These are phyloP conservation scores for Neodiprion pinetum DNA, from an alignment of 1,140 invertebrate species.

Conservation along the genomic window DNA sequence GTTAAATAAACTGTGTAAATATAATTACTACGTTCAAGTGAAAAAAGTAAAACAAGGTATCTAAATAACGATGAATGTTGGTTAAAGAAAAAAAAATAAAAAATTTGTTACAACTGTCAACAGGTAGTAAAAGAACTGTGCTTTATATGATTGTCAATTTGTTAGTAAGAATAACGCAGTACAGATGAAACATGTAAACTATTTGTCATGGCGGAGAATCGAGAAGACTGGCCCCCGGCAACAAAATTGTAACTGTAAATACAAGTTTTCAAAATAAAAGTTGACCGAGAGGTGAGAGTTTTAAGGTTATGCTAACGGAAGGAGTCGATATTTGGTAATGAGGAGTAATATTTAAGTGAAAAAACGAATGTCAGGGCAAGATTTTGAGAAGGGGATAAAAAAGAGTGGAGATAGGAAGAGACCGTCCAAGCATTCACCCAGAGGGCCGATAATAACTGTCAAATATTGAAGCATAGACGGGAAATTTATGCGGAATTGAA, in stretches of 20 bases:
- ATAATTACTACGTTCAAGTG: background rate
- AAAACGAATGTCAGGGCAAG: constrained; percentile 6
- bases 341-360: constrained; percentile 20
- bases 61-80: background rate
- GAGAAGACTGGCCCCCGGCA: too few relatives aligned
- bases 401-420: constrained; percentile 14
- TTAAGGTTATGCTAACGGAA: constrained; percentile 40
- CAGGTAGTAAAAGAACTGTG: too few relatives aligned
- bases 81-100: background rate
- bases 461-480: background rate
- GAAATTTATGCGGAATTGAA: constrained; percentile 18
- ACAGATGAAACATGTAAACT: too few relatives aligned
- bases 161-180: too few relatives aligned
- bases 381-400: background rate
- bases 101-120: too few relatives aligned
- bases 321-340: background rate
- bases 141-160: too few relatives aligned
- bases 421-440: background rate
- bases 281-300: constrained; percentile 18
- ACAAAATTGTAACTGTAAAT: too few relatives aligned
- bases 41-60: background rate
- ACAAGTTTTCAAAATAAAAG: constrained; percentile 13
- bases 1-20: too few relatives aligned
- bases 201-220: too few relatives aligned
- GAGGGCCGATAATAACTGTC: constrained; percentile 32